These are phyloP conservation scores for Amphiura filiformis DNA, from an alignment of 35 echinoderm and acorn worm species.

Conservation along the genomic window DNA sequence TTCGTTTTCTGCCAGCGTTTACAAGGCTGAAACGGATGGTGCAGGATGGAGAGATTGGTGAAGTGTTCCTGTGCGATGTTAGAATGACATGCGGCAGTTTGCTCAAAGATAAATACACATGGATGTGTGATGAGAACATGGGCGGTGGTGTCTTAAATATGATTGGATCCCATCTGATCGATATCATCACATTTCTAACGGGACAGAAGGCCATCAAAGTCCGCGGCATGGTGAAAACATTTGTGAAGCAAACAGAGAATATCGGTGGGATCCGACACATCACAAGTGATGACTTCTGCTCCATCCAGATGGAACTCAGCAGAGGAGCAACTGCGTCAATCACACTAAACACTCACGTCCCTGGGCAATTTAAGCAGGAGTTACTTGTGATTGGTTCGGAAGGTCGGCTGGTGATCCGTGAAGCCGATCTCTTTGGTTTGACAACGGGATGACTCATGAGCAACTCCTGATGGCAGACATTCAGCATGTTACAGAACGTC, in stretches of 20 bases:
- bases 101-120: slow-evolving; percentile 89
- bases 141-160: slow-evolving; percentile 90
- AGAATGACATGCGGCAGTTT: slow-evolving; percentile 78
- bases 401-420: slow-evolving; percentile 69
- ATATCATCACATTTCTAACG: slow-evolving; percentile 86
- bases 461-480: slow-evolving; percentile 85
- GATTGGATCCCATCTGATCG: slow-evolving; percentile 86
- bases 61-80: slow-evolving; percentile 89
- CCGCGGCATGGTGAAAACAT: slow-evolving; percentile 84
- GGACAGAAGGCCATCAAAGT: slow-evolving; percentile 76
- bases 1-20: slow-evolving; percentile 87
- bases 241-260: slow-evolving; percentile 78
- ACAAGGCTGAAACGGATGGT: slow-evolving; percentile 75
- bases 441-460: slow-evolving; percentile 56
- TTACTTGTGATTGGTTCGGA: slow-evolving; percentile 85
- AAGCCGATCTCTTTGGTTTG: slow-evolving; percentile 86
- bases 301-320: slow-evolving; percentile 88
- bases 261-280: slow-evolving; percentile 92
- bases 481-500: slow-evolving; percentile 79
- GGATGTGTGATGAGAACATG: slow-evolving; percentile 99
- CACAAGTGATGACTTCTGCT: slow-evolving; percentile 94
- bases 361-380: slow-evolving; percentile 88
- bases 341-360: slow-evolving; percentile 82
- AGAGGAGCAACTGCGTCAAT: slow-evolving; percentile 63
- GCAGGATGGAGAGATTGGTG: slow-evolving; percentile 82